Evolutionary conservation across 2,888 invertebrate species (phyloP), one percentile per base, ranked within the genome.

Genomic region (Physocephala rufipes): DNA sequence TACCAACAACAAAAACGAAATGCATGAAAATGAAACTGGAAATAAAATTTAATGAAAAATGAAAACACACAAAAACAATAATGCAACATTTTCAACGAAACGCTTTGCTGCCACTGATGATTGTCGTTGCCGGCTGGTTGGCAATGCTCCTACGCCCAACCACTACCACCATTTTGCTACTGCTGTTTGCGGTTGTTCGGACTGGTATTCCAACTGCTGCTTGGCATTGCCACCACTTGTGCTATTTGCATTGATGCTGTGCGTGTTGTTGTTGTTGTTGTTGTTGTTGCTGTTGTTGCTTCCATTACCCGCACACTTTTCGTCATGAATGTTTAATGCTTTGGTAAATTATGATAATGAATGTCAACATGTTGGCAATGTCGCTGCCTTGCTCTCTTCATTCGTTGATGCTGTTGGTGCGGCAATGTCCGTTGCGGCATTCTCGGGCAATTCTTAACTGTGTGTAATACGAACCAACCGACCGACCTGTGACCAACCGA

Each of bases 281-380:
- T 13, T 47, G 19, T n/a, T n/a, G 68, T 49, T 28, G 49, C 70
- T 53, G n/a, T 55, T 24, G 45, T 43, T 55, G n/a, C n/a, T n/a
- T n/a, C n/a, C n/a, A n/a, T n/a, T n/a, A n/a, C n/a, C n/a, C n/a
- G n/a, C 45, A 45, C 63, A 16, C 63, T n/a, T 55, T 47, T 63
- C 28, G 64, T 30, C 64, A 70, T 70, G 63, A 70, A 74, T 72
- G 61, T 65, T 70, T 59, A 72, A 74, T 72, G 61, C 67, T 53
- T 43, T 55, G 49, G 67, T 71, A 68, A 72, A 70, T 72, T 72
- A 72, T 68, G 74, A 68, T 72, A 70, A 70, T 70, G 53, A 70
- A 64, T 70, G 70, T 65, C 64, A 68, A 65, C 64, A 28, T 58
- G 58, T 58, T 28, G 58, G 58, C 58, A n/a, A 12, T 47, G 13